Percentiles rank a stretch among this genome's conserved stretches.
These are phyloP conservation scores for Eremophila alpestris DNA, from an alignment of 2,797 vertebrate species.

Conservation along the genomic window DNA sequence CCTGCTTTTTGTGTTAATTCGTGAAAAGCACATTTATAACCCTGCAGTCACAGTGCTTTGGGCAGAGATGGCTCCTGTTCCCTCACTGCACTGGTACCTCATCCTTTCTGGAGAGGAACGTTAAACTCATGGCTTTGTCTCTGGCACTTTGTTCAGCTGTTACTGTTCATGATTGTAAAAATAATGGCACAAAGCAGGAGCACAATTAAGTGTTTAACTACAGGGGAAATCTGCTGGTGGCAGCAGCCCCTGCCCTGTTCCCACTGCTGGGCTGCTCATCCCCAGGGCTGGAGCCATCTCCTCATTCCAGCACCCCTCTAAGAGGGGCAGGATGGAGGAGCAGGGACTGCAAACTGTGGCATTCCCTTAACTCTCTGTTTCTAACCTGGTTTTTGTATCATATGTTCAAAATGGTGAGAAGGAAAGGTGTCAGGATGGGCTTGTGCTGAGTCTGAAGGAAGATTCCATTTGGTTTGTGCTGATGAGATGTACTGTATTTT, in stretches of 20 bases:
- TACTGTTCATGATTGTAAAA: constrained; percentile 34
- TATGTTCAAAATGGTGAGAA: neutral
- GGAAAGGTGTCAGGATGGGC: neutral
- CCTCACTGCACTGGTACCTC: neutral
- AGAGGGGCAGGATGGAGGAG: neutral
- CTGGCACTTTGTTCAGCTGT: constrained; percentile 43
- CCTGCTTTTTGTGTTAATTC: constrained; percentile 31
- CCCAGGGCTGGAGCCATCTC: neutral
- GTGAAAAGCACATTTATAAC: neutral
- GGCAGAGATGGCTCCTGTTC: constrained; percentile 22
- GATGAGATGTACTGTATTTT: neutral
- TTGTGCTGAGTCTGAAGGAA: neutral
- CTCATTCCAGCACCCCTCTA: neutral
- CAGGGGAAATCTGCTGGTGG: neutral
- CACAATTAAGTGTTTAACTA: constrained; percentile 24
- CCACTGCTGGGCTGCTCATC: neutral
- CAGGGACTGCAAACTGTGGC: neutral
- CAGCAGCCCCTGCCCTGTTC: neutral
- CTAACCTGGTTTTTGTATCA: neutral
- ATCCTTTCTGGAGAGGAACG: constrained; percentile 8
- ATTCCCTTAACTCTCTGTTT: neutral
- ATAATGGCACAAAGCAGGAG: constrained; percentile 49
- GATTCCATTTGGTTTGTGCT: neutral
- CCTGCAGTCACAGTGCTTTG: neutral
- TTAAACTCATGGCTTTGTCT: neutral